Evolutionary conservation across 2,113 vertebrate genomes (phyloP), one percentile per base, ranked within the genome.

Genomic region (Phyllostomus hastatus): DNA sequence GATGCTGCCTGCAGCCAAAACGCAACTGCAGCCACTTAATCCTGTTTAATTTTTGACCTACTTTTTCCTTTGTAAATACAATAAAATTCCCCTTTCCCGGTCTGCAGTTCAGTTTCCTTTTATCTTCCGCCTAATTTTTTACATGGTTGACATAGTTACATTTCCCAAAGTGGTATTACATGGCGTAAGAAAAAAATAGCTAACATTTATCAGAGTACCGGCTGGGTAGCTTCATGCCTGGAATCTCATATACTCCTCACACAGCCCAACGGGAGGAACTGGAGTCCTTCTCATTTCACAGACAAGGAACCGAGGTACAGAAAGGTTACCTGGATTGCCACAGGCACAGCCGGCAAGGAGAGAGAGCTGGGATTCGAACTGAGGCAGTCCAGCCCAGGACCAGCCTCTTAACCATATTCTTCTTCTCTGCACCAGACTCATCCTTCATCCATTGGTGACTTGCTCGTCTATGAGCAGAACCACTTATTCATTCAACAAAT

Each of bases 41-140:
- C 66, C 79, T 72, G 28, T 41, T 92, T 82, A 82, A 81, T 35
- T 66, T 91, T 90, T 59, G 69, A 93, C 86, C 84, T 48, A 54
- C 22, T 76, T 86, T 93, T 90, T 78, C 91, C 82, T 80, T 78
- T 79, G 64, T 88, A 87, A 91, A 95, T 72, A 95, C 67, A 97
- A 97, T 97, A 97, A 98, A 98, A 79, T 41, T 66, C 73, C 80
- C 84, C 78, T 20, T n/a, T 83, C 10, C 52, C 78, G 67, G 52
- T 93, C 92, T 94, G 96, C 64, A 86, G 73, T 92, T 89, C 52
- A 26, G n/a, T 92, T 80, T 91, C 72, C 57, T 97, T 91, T 92
- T 79, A 75, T 94, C 31, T 90, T 91, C 52, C 67, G 76, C 48
- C 80, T 91, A 43, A 66, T 76, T 92, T 75, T 82, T 70, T 79